phyloP scores from a whole-genome alignment of 37 sponge, comb jelly and placozoan genomes.

The Ephydatia muelleri region DNA sequence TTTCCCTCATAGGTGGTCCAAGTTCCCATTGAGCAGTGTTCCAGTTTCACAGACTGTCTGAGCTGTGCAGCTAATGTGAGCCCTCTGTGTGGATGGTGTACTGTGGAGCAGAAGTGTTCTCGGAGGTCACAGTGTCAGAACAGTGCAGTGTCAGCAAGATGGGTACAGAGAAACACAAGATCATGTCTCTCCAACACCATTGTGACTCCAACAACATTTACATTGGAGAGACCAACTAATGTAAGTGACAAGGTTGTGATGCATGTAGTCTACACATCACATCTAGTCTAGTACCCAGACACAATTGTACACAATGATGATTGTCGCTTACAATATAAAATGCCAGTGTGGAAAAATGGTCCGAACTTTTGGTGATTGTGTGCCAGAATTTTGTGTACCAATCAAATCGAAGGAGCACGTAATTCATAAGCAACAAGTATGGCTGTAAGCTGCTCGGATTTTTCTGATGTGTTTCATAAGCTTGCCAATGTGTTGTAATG shows the following conservation, averaged over 20 bases:
- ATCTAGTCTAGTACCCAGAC: too few species aligned
- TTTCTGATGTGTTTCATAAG: too few species aligned
- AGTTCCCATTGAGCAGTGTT: conserved; percentile 58
- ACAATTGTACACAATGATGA: too few species aligned
- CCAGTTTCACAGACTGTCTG: conserved; percentile 34
- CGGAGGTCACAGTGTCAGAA: conserved; percentile 66
- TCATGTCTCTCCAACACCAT: conserved; percentile 14
- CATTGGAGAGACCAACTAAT: conserved; percentile 15
- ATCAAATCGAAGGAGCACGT: too few species aligned
- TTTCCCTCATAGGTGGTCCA: conserved; percentile 33
- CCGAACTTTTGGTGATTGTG: too few species aligned
- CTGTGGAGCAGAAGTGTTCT: conserved; percentile 86
- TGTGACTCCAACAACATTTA: conserved; percentile 26
- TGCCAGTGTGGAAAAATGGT: too few species aligned
- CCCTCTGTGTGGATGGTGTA: conserved; percentile 94
- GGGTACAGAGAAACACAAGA: conserved; percentile 20
- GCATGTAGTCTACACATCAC: too few species aligned
- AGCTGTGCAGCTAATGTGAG: conserved; percentile 36
- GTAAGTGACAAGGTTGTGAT: neutral
- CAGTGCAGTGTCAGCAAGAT: conserved; percentile 39
- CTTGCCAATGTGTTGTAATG: too few species aligned
- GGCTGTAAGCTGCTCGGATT: too few species aligned
- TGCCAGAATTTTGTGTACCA: too few species aligned
- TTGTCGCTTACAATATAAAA: too few species aligned
- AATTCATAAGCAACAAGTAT: too few species aligned